Conservation (phyloP, 2,888 invertebrate genomes). For the Ecliptopera silaceata region DNA sequence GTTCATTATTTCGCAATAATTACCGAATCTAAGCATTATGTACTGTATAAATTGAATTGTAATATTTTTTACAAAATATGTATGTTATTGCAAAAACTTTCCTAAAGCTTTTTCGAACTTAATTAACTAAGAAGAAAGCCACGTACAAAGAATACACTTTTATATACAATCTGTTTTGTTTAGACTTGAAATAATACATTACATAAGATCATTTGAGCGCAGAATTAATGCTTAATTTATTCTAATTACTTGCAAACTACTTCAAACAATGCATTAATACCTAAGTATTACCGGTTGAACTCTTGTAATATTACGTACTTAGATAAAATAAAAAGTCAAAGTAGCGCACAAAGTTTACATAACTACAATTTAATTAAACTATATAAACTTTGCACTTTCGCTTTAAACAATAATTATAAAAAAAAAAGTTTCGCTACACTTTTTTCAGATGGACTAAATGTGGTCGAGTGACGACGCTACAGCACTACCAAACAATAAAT, state of each 20-base stretch:
- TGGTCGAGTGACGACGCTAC: too few relatives aligned
- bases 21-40: not conserved
- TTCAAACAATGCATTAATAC: slow-evolving; percentile 3
- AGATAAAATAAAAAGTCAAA: too few relatives aligned
- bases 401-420: too few relatives aligned
- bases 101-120: not conserved
- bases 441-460: too few relatives aligned
- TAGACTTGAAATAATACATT: slow-evolving; percentile 18
- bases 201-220: slow-evolving; percentile 18
- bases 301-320: not conserved
- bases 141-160: not conserved
- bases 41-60: too few relatives aligned
- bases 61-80: too few relatives aligned
- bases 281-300: not conserved
- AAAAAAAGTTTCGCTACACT: too few relatives aligned
- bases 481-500: too few relatives aligned
- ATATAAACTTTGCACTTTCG: too few relatives aligned
- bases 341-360: too few relatives aligned
- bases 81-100: too few relatives aligned
- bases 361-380: too few relatives aligned
- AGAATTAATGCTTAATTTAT: slow-evolving; percentile 21
- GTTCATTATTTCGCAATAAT: slow-evolving; percentile 8
- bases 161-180: not conserved
- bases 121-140: not conserved
- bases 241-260: slow-evolving; percentile 17